Conservation (phyloP, 2,888 invertebrate genomes). For the Hirtodrosophila trivittata region DNA sequence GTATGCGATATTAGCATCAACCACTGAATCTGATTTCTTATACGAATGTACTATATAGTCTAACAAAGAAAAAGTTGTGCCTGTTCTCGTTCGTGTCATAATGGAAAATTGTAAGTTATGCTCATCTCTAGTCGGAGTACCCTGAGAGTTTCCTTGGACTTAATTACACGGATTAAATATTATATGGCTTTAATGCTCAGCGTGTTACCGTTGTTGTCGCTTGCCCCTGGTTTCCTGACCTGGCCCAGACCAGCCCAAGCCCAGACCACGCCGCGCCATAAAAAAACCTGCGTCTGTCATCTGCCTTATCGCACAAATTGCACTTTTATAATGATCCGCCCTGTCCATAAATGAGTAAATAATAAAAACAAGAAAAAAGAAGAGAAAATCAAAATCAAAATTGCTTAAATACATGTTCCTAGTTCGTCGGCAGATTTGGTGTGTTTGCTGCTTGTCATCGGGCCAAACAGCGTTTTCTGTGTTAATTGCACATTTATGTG, state of each 20-base stretch:
- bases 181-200: slow-evolving; percentile 70
- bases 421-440: slow-evolving; percentile 36
- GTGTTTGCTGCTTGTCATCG: slow-evolving; percentile 40
- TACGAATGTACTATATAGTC: no score
- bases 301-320: slow-evolving; percentile 67
- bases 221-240: slow-evolving; percentile 20
- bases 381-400: slow-evolving; percentile 10
- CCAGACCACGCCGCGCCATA: slow-evolving; percentile 23
- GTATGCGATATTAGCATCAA: no score
- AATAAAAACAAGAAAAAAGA: slow-evolving; percentile 6
- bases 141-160: slow-evolving; percentile 69
- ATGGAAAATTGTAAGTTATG: neutral
- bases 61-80: no score
- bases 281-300: slow-evolving; percentile 26
- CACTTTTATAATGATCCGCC: slow-evolving; percentile 69
- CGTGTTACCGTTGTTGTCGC: slow-evolving; percentile 12
- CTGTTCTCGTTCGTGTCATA: no score
- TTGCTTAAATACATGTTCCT: slow-evolving; percentile 39
- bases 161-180: slow-evolving; percentile 80
- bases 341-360: slow-evolving; percentile 15
- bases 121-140: slow-evolving; percentile 6
- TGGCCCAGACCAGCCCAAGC: slow-evolving; percentile 20
- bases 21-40: no score
- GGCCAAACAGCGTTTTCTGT: slow-evolving; percentile 42
- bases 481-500: slow-evolving; percentile 58